Conservation (phyloP, 2,797 vertebrate species). For the Gymnocypris eckloni region DNA sequence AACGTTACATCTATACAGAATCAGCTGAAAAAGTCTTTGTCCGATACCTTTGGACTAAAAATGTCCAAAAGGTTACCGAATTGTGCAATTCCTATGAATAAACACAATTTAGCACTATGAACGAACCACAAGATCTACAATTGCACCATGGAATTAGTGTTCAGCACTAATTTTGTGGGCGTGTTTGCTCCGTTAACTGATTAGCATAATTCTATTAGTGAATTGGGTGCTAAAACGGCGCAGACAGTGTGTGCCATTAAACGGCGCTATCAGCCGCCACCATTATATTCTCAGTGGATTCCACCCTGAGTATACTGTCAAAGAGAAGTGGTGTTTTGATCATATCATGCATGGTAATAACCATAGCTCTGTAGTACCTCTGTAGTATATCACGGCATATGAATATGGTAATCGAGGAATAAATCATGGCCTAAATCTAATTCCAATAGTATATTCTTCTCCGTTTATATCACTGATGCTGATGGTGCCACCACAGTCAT, state of each 20-base stretch:
- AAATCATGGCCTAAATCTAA: neutral
- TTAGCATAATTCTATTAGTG: conserved; percentile 8
- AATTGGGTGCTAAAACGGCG: neutral
- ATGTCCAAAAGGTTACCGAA: neutral
- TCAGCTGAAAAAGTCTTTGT: neutral
- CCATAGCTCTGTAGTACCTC: neutral
- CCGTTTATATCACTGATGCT: neutral
- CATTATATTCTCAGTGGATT: conserved; percentile 6
- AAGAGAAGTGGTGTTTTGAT: neutral
- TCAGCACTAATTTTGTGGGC: neutral
- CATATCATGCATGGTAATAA: neutral
- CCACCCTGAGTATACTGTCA: neutral
- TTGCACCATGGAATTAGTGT: neutral
- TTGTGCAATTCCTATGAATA: neutral
- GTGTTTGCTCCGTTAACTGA: neutral
- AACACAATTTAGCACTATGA: neutral
- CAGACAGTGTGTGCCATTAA: neutral
- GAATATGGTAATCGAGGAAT: neutral
- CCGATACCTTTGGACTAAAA: neutral
- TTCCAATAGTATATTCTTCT: neutral
- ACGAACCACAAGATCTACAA: neutral
- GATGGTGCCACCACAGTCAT: neutral
- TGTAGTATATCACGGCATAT: conserved; percentile 4
- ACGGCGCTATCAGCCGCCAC: neutral
- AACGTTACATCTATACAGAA: neutral